Base-by-base conservation (phyloP, 2,113 vertebrate species). In the Atlantisia rogersi region DNA sequence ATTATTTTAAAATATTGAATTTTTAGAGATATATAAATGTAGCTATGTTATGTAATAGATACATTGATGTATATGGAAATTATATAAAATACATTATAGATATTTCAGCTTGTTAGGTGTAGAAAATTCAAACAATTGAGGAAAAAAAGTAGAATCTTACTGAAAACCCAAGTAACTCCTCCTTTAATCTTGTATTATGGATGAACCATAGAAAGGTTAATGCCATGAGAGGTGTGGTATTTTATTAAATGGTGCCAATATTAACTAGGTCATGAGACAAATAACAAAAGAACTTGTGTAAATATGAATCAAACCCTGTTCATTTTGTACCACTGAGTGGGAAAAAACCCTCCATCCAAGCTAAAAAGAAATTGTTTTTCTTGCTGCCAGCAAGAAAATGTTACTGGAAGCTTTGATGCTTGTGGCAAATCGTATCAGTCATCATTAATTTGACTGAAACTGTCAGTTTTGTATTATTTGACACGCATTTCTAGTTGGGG, bases 391-490 rank as follows among this genome's bases (percentile, higher is more conserved):
- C 46, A 75, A 67, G 68, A 81, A 91, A 39, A 71, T 53, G 12
- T 37, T 70, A 82, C 20, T 79, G 77, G 84, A 88, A 80, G 13
- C 74, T 69, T 62, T 16, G 9, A 65, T 24, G 55, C 50, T 92
- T 75, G 56, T 48, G 48, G 58, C 93, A 92, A 93, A 31, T 84
- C 7, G 4, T 73, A 77, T 92, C 91, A 85, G 48, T 59, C 94
- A 86, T 53, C 82, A 86, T 76, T 75, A 79, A 83, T 81, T 88
- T 94, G 76, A 84, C 84, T 40, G 35, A 48, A 90, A 68, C 85
- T 93, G 88, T 88, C 62, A 87, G 85, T 71, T 97, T 60, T 42
- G n/a, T 16, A 65, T 91, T 90, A 35, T 55, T 82, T 90, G 53
- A 65, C 74, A 71, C 53, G 48, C 44, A 83, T 56, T 95, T 95